A percentile compares a stretch with the other conserved stretches of the same genome.
phyloP scores from a whole-genome alignment of 2,113 vertebrate species.

The Cyphomyrus plagiostoma region DNA sequence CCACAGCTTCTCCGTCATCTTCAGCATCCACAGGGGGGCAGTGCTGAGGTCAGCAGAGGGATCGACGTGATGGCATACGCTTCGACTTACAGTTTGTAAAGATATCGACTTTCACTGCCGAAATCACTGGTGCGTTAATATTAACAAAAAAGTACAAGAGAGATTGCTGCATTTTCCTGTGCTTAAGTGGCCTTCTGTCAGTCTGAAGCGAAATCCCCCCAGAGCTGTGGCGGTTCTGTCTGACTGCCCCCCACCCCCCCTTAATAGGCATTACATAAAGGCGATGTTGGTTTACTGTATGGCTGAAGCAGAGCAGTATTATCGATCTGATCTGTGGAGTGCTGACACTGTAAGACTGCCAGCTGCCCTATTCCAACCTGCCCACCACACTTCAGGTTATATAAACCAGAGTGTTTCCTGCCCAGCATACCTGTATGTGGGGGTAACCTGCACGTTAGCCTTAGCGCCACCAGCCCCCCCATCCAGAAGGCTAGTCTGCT shows the following conservation, averaged over 20 bases:
- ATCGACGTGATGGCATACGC: background rate
- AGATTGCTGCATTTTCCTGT: background rate
- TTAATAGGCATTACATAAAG: conserved; percentile 8
- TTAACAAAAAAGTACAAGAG: background rate
- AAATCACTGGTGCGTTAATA: background rate
- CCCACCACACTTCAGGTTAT: conserved; percentile 42
- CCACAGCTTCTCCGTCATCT: background rate
- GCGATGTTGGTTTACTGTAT: conserved; percentile 1
- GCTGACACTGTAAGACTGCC: conserved; percentile 50
- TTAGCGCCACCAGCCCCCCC: background rate
- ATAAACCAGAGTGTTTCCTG: conserved; percentile 57
- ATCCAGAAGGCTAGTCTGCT: background rate
- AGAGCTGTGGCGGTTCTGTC: background rate
- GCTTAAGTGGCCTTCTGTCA: background rate
- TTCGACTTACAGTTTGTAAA: background rate
- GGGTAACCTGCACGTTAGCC: conserved; percentile 46
- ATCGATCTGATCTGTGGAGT: conserved; percentile 56
- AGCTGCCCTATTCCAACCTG: conserved; percentile 12
- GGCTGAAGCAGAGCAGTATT: background rate
- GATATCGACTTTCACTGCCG: background rate
- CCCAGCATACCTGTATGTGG: conserved; percentile 56
- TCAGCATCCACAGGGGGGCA: background rate
- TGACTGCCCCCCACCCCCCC: background rate
- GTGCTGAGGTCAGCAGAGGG: background rate
- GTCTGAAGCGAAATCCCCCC: background rate